These are phyloP conservation scores for Rhagium mordax DNA, from an alignment of 2,888 invertebrate species.

Conservation along the genomic window DNA sequence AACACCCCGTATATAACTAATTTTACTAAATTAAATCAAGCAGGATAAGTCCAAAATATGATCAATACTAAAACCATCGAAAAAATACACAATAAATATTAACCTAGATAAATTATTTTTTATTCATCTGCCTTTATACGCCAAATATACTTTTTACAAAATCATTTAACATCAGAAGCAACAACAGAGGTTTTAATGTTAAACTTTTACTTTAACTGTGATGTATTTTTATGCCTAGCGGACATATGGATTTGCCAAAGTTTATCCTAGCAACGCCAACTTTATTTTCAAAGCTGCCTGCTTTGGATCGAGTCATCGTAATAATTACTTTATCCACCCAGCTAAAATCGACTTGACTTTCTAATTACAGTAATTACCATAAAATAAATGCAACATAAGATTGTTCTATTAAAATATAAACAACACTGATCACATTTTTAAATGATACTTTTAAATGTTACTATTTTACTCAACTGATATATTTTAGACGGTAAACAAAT, in stretches of 20 bases:
- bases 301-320: constrained; percentile 58
- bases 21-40: no score
- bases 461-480: no score
- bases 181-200: constrained; percentile 33
- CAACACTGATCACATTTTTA: no score
- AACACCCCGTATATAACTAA: no score
- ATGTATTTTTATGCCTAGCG: constrained; percentile 27
- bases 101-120: not conserved
- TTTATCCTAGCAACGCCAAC: constrained; percentile 58
- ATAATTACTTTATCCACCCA: constrained; percentile 60
- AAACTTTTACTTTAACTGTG: constrained; percentile 34
- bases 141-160: not conserved
- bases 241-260: constrained; percentile 50
- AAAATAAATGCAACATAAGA: constrained; percentile 17
- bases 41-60: no score
- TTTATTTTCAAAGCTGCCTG: constrained; percentile 55
- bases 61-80: no score
- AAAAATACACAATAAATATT: not conserved
- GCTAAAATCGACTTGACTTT: constrained; percentile 31
- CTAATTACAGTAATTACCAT: constrained; percentile 26
- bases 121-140: not conserved
- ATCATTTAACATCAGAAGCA: constrained; percentile 5
- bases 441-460: no score
- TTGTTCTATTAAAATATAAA: not conserved
- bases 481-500: no score